These are phyloP conservation scores for Shargacucullia verbasci DNA, from an alignment of 2,888 invertebrate species.

Conservation along the genomic window DNA sequence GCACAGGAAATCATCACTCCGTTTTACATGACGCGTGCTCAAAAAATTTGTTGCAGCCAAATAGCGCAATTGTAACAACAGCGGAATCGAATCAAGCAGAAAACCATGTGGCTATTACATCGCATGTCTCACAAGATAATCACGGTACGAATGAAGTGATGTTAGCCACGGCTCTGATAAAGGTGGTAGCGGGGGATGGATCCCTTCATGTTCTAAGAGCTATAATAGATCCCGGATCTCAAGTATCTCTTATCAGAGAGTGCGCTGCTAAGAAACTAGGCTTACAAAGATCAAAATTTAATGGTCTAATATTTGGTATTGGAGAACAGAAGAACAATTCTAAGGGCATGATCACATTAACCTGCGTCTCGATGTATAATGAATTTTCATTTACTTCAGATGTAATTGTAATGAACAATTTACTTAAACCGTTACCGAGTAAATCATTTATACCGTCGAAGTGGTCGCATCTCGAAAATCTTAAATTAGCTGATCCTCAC, in stretches of 20 bases:
- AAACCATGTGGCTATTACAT: constrained; percentile 9
- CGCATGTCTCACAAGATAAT: constrained; percentile 12
- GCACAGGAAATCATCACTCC: constrained; percentile 18
- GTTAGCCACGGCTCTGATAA: constrained; percentile 8
- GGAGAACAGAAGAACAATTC: constrained; percentile 7
- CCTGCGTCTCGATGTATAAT: constrained; percentile 3
- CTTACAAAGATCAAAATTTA: constrained; percentile 11
- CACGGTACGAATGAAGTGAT: constrained; percentile 4
- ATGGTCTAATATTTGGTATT: constrained; percentile 5
- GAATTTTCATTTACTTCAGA: constrained; percentile 5
- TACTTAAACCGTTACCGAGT: constrained; percentile 10
- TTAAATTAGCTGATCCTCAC: constrained; percentile 13
- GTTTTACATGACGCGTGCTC: constrained; percentile 13
- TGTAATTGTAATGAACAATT: constrained; percentile 7
- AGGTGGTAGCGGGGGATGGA: constrained; percentile 4
- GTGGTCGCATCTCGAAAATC: constrained; percentile 11
- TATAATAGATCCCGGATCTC: constrained; percentile 18
- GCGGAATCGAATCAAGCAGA: constrained; percentile 1
- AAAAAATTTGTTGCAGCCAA: constrained; percentile 8
- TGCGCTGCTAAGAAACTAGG: constrained; percentile 9
- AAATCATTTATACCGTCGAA: constrained; percentile 15
- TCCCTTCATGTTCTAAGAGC: constrained; percentile 10
- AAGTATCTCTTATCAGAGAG: constrained; percentile 12
- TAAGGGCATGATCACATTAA: constrained; percentile 7
- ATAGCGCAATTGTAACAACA: not conserved